A percentile compares a stretch with the other conserved stretches of the same genome.
Conservation (phyloP, 1,140 invertebrate genomes). For the Ostrea denselamellosa region DNA sequence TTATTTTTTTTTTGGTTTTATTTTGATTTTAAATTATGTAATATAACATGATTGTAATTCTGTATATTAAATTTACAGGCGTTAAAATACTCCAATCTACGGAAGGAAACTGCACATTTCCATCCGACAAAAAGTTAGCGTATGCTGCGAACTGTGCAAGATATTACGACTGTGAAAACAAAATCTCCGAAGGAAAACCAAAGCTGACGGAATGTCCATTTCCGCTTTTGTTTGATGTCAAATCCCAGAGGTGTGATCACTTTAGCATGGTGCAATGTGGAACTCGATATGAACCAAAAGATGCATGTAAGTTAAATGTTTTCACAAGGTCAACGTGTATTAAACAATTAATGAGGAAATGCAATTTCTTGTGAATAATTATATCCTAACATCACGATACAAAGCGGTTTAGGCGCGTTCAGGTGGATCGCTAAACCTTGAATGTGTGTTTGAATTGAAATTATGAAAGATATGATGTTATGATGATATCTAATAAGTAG, state of each 20-base stretch:
- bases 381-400: no score
- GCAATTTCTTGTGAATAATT: no score
- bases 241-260: constrained; percentile 2
- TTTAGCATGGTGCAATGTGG: constrained; percentile 19
- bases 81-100: not conserved
- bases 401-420: no score
- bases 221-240: constrained; percentile 41
- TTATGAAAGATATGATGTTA: no score
- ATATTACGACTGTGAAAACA: constrained; percentile 10
- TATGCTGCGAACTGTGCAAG: not conserved
- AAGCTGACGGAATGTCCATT: constrained; percentile 25
- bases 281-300: not conserved
- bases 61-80: not conserved
- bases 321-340: no score
- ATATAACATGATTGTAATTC: no score
- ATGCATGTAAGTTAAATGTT: constrained; percentile 30
- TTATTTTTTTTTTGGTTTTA: no score
- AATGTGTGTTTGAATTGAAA: no score
- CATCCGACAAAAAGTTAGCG: not conserved
- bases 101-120: not conserved
- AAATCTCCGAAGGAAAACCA: not conserved
- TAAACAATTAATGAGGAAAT: no score
- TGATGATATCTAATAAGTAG: no score
- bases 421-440: no score
- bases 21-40: no score